Conservation (phyloP, 2,888 invertebrate species). For the Scaptomyza flava region DNA sequence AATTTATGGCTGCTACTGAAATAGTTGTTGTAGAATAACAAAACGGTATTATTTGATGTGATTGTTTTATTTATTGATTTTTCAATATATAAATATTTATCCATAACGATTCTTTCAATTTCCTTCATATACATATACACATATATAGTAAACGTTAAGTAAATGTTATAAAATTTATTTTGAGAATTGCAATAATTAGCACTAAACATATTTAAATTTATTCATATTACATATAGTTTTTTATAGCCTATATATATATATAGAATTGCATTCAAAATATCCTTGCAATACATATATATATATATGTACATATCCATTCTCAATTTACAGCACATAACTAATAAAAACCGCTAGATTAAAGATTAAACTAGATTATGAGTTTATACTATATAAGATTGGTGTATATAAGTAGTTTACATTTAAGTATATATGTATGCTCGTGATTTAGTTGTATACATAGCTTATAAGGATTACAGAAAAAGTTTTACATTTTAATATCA, state of each 20-base stretch:
- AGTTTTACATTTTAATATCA: constrained; percentile 35
- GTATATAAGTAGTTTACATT: constrained; percentile 25
- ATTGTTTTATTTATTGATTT: constrained; percentile 76
- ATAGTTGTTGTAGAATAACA: background rate
- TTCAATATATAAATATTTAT: constrained; percentile 47
- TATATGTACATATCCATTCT: constrained; percentile 39
- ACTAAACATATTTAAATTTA: constrained; percentile 71
- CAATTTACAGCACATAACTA: constrained; percentile 48
- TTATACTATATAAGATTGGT: constrained; percentile 18
- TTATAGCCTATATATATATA: constrained; percentile 27
- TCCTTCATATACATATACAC: constrained; percentile 51
- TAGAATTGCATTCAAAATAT: constrained; percentile 55
- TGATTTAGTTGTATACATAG: constrained; percentile 24
- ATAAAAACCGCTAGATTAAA: constrained; percentile 23
- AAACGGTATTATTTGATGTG: constrained; percentile 41
- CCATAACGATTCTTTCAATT: constrained; percentile 69
- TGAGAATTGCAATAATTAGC: constrained; percentile 77
- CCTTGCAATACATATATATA: constrained; percentile 4
- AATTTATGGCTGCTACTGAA: background rate
- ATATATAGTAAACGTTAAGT: constrained; percentile 70
- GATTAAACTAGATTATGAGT: constrained; percentile 23
- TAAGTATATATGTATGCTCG: constrained; percentile 8
- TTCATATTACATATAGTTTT: constrained; percentile 14
- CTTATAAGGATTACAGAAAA: constrained; percentile 38
- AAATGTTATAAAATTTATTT: constrained; percentile 74